Evolutionary conservation across 2,888 invertebrate genomes (phyloP).

Genomic region (Bugulina stolonifera): DNA sequence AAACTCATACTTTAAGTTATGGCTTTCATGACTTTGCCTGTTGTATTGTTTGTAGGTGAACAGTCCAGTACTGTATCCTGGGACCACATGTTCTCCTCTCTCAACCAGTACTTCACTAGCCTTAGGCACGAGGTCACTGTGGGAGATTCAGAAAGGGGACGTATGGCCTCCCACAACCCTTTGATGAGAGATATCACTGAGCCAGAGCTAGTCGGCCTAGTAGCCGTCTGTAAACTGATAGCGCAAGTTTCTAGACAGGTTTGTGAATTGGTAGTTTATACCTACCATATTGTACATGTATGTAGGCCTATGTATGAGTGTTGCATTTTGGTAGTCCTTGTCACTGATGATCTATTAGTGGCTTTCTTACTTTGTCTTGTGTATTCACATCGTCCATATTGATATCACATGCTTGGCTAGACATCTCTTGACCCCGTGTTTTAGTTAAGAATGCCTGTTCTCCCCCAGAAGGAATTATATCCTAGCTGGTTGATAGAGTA

Average conservation of each 20-base stretch:
- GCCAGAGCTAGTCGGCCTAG: constrained; percentile 76
- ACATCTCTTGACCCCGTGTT: no score
- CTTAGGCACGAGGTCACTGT: constrained; percentile 57
- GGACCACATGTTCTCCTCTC: constrained; percentile 78
- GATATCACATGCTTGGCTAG: no score
- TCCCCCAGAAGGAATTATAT: no score
- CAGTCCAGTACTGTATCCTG: constrained; percentile 62
- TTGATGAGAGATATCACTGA: constrained; percentile 61
- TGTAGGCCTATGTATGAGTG: not conserved
- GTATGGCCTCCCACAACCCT: constrained; percentile 40
- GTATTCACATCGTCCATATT: no score
- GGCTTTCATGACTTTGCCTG: no score
- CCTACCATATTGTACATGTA: not conserved
- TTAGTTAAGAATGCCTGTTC: no score
- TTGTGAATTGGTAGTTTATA: constrained; percentile 12
- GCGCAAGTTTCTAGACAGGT: constrained; percentile 64
- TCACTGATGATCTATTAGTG: no score
- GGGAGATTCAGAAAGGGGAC: constrained; percentile 58
- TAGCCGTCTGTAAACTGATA: constrained; percentile 72
- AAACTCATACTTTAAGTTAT: no score
- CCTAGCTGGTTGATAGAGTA: no score
- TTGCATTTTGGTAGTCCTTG: not conserved
- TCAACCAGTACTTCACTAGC: constrained; percentile 59
- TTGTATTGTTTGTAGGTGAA: constrained; percentile 54
- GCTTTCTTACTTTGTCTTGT: no score